phyloP scores from a whole-genome alignment of 2,888 invertebrate species.

The Thecophora atra region DNA sequence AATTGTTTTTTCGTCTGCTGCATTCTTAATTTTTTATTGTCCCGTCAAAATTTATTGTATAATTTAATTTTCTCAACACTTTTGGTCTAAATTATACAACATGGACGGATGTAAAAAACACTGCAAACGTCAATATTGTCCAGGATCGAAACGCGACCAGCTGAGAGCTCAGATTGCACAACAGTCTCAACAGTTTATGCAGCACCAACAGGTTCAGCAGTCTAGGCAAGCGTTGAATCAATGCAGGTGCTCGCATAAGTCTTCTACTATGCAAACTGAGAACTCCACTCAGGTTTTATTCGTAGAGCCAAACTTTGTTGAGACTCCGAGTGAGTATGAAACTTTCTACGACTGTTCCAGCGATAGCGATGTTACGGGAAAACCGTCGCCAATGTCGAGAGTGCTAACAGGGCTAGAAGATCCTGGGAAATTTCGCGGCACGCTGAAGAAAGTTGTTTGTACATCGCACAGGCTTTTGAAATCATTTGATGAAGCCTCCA shows the following conservation, averaged over 20 bases:
- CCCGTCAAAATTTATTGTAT: constrained; percentile 41
- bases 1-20: constrained; percentile 35
- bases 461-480: constrained; percentile 47
- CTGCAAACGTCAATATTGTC: constrained; percentile 37
- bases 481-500: constrained; percentile 46
- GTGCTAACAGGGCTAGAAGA: constrained; percentile 40
- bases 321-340: constrained; percentile 49
- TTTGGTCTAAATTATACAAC: constrained; percentile 36
- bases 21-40: constrained; percentile 33
- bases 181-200: background rate
- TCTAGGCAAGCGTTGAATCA: background rate
- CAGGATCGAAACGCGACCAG: constrained; percentile 1
- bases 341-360: constrained; percentile 52
- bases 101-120: constrained; percentile 38
- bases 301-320: constrained; percentile 43
- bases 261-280: constrained; percentile 6
- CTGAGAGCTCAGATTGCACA: background rate
- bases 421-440: constrained; percentile 41
- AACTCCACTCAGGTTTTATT: constrained; percentile 45
- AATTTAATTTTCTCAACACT: constrained; percentile 32
- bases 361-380: constrained; percentile 38
- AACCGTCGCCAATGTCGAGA: constrained; percentile 4
- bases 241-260: background rate
- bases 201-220: constrained; percentile 9
- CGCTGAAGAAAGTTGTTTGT: constrained; percentile 46